Conservation (phyloP, 1,140 invertebrate species). For the Aleiodes sp. region DNA sequence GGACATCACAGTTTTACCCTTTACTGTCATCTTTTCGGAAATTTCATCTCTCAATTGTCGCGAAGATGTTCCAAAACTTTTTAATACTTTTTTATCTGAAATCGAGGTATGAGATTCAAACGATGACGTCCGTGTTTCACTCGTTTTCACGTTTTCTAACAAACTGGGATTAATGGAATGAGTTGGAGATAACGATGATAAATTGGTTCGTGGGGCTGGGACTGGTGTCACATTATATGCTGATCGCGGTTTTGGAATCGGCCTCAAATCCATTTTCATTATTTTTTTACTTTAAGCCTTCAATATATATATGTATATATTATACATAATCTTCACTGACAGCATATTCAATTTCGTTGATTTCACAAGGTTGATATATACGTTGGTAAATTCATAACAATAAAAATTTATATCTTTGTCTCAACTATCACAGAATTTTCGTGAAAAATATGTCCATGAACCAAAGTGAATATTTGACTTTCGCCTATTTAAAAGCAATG, state of each 20-base stretch:
- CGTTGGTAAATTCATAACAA: too few species aligned
- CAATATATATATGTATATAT: not conserved
- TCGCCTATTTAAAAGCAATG: too few species aligned
- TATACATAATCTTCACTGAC: not conserved
- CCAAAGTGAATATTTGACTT: too few species aligned
- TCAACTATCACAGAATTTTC: too few species aligned
- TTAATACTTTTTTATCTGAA: conserved; percentile 50
- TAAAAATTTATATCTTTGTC: too few species aligned
- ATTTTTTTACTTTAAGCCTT: not conserved
- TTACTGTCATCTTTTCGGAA: conserved; percentile 64
- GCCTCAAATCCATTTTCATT: conserved; percentile 56
- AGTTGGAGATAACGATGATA: conserved; percentile 19
- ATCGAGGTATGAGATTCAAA: conserved; percentile 37
- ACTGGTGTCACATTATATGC: conserved; percentile 48
- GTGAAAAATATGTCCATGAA: too few species aligned
- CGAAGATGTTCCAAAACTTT: conserved; percentile 58
- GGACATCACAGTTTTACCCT: conserved; percentile 65
- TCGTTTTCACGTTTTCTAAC: conserved; percentile 53
- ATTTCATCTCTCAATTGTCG: conserved; percentile 66
- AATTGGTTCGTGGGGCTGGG: conserved; percentile 51
- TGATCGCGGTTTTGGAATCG: conserved; percentile 59
- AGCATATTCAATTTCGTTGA: too few species aligned
- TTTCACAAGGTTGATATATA: too few species aligned
- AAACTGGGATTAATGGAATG: conserved; percentile 48
- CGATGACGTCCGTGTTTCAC: conserved; percentile 47